A percentile compares a stretch with the other conserved stretches of the same genome.
Evolutionary conservation across 1,140 invertebrate species (phyloP).

Genomic region (Aphis gossypii): DNA sequence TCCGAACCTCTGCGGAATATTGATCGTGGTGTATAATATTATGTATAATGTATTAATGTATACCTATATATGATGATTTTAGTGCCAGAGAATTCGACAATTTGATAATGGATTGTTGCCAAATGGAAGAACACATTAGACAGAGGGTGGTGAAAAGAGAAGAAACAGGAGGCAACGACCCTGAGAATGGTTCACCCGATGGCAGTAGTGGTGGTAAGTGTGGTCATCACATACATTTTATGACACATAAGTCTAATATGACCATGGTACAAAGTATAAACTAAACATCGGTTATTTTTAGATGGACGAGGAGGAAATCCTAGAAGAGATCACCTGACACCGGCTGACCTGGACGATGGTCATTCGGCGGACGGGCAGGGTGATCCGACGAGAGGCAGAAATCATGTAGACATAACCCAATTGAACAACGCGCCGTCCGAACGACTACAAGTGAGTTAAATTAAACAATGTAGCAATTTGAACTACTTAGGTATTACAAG

Average conservation of each 20-base stretch:
- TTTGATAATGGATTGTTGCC: conserved; percentile 90
- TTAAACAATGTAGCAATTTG: not conserved
- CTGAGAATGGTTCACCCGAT: conserved; percentile 85
- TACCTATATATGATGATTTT: conserved; percentile 63
- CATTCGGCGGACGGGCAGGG: conserved; percentile 64
- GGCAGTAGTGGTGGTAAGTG: conserved; percentile 76
- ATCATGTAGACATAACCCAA: conserved; percentile 68
- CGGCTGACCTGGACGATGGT: conserved; percentile 68
- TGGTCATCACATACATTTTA: not conserved
- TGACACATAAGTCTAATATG: not conserved
- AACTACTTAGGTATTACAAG: not conserved
- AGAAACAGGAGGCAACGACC: conserved; percentile 77
- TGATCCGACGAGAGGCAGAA: conserved; percentile 67
- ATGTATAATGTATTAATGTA: not conserved
- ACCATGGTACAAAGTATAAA: not conserved
- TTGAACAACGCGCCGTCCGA: conserved; percentile 49
- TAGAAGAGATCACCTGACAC: conserved; percentile 64
- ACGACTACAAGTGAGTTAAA: conserved; percentile 40
- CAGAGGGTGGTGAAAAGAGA: conserved; percentile 75
- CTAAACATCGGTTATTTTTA: not conserved
- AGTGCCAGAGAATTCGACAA: conserved; percentile 90
- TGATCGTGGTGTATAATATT: conserved; percentile 36
- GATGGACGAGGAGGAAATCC: conserved; percentile 57
- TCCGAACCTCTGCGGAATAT: conserved; percentile 40
- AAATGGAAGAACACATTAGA: conserved; percentile 74